Evolutionary conservation across 2,113 vertebrate species (phyloP).

Genomic region (Mirza zaza): DNA sequence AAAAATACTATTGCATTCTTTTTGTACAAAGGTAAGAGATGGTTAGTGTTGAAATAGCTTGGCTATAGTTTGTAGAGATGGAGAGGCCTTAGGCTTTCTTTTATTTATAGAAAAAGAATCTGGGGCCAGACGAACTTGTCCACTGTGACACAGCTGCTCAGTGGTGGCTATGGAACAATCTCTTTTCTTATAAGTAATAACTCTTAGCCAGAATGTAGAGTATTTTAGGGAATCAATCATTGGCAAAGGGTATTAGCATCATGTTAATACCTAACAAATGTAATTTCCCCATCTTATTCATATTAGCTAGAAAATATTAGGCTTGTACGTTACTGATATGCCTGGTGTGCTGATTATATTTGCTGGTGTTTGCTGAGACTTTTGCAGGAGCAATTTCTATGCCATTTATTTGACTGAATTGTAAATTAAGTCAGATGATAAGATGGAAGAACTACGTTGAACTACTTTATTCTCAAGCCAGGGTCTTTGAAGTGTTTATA

Average conservation of each 20-base stretch:
- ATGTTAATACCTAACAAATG: constrained; percentile 8
- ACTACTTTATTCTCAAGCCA: neutral
- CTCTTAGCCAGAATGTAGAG: neutral
- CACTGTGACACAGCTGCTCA: neutral
- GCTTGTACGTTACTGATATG: neutral
- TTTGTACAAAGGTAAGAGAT: neutral
- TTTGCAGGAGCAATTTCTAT: neutral
- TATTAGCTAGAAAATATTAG: neutral
- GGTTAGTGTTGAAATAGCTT: neutral
- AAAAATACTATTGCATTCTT: neutral
- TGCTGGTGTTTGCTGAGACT: neutral
- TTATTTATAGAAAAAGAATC: neutral
- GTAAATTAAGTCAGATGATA: neutral
- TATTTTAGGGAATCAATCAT: neutral
- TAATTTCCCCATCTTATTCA: neutral
- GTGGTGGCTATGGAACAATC: neutral
- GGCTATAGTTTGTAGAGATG: neutral
- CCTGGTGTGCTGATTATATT: neutral
- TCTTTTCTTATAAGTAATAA: neutral
- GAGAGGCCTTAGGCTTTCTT: neutral
- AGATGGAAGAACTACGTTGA: neutral
- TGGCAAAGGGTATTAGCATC: neutral
- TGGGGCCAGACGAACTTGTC: neutral
- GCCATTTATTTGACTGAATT: neutral
- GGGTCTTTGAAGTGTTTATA: neutral